Base-by-base conservation (phyloP, 2,888 invertebrate species). In the Phalangium opilio region DNA sequence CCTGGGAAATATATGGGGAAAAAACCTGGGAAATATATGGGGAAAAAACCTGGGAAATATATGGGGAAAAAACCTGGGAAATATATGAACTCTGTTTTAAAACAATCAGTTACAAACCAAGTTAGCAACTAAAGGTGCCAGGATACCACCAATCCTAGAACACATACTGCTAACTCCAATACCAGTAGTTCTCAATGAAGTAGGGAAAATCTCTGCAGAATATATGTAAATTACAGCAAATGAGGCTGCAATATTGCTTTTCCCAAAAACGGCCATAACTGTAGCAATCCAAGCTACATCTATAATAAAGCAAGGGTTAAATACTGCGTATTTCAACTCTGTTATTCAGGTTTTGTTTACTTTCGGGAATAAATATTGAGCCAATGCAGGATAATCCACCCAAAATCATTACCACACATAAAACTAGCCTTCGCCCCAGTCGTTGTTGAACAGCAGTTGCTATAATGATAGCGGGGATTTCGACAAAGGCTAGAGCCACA, bases 401-500 rank as follows among this genome's bases (percentile, higher is more conserved):
- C 48, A 83, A 69, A 43, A 85, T 77, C 84, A 86, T 85, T 41
- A 83, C 80, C 35, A 83, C 66, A 58, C 84, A 84, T 20, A 90
- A 72, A 0, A 89, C 86, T 86, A 87, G 87, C 52, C 89, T 73
- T 50, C 90, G 72, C 1, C 79, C 79, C 50, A 73, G 72, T 41
- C 78, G 75, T 61, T 89, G 87, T 81, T 91, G 85, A 12, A 89
- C 74, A 44, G 83, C 69, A 84, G 87, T 90, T 61, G 86, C 85
- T 4, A 81, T 75, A 41, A 89, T 67, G 62, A 87, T 89, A 60
- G 87, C 77, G 3, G 66, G 66, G 4, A 64, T 55, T 50, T 64
- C 64, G 3, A 61, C 60, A 5, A 61, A 57, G 14, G 63, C 61
- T 46, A 62, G 75, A 50, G 78, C 77, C 57, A 76, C 58, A 4